A percentile compares a stretch with the other conserved stretches of the same genome.
Conservation (phyloP, 1,140 invertebrate species). For the Tetranychus cinnabarinus region DNA sequence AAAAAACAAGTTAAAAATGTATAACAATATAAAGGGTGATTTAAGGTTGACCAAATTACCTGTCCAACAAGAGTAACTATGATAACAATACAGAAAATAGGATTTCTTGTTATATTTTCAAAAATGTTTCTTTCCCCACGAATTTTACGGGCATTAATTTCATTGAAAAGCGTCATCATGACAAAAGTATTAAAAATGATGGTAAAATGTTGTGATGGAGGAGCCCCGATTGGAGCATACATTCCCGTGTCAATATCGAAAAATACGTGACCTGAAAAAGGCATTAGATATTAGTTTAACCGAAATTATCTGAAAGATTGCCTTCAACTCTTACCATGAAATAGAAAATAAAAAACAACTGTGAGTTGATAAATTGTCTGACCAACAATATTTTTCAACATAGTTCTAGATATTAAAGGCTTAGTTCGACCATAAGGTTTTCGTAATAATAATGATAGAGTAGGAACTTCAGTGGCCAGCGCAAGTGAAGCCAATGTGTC, state of each 20-base stretch:
- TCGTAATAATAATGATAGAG: slow-evolving; percentile 66
- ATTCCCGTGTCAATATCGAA: slow-evolving; percentile 55
- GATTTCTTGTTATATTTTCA: slow-evolving; percentile 85
- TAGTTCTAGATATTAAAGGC: slow-evolving; percentile 88
- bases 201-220: slow-evolving; percentile 87
- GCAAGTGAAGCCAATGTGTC: slow-evolving; percentile 95
- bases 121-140: slow-evolving; percentile 97
- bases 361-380: slow-evolving; percentile 88
- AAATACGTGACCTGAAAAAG: slow-evolving; percentile 44
- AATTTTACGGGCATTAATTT: slow-evolving; percentile 97
- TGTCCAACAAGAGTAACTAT: slow-evolving; percentile 72
- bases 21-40: no score
- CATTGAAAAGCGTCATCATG: slow-evolving; percentile 99
- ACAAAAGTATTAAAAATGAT: slow-evolving; percentile 99
- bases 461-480: slow-evolving; percentile 90
- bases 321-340: slow-evolving; percentile 43
- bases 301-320: not conserved
- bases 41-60: slow-evolving; percentile 29
- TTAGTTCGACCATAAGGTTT: slow-evolving; percentile 97
- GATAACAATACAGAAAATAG: slow-evolving; percentile 96
- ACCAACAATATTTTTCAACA: slow-evolving; percentile 99
- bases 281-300: slow-evolving; percentile 7
- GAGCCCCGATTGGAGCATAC: slow-evolving; percentile 35
- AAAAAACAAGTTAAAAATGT: no score
- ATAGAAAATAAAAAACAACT: slow-evolving; percentile 80